Base-by-base conservation (phyloP, 2,113 vertebrate species). In the Toxotes jaculatrix region DNA sequence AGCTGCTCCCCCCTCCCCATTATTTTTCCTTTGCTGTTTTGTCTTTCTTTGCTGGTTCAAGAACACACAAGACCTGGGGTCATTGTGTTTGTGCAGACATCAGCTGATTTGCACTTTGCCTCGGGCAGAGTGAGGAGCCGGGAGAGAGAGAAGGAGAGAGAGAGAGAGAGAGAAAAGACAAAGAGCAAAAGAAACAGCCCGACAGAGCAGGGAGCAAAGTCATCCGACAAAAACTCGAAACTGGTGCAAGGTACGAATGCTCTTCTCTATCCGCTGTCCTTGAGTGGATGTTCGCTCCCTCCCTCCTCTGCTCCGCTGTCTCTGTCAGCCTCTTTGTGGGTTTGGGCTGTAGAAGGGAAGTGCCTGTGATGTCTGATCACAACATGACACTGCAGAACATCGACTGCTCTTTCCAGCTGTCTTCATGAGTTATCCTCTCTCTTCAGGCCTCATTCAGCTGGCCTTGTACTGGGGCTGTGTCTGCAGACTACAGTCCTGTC, bases 31-130 rank as follows among this genome's bases (percentile, higher is more conserved):
- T 56, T 45, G 14, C 57, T 34, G 74, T 79, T 86, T 77, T 74
- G 69, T 83, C 61, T 89, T 83, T 83, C 42, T 75, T 65, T 74
- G 68, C 68, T 84, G 43, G 17, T 89, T 89, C 53, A 77, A 87
- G 82, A 91, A 70, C 80, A 87, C 45, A 78, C 62, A 36, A 75
- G 60, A 84, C 84, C 86, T 17, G 42, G 66, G 82, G 85, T 89
- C 79, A 66, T 64, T 78, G 84, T 76, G 70, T 87, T 88, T 90
- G 89, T 85, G 92, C 87, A 77, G 75, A 85, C 83, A 79, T 92
- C 90, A 91, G 91, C 91, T 81, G 83, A 90, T 85, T 92, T 82
- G 38, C 80, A 79, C 78, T 78, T 78, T 10, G 87, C 85, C 83
- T 67, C 38, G 4, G 88, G 85, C 84, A 62, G 66, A 61, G 38